phyloP scores from a whole-genome alignment of 2,797 vertebrate genomes.

The Fistularia tabacaria region DNA sequence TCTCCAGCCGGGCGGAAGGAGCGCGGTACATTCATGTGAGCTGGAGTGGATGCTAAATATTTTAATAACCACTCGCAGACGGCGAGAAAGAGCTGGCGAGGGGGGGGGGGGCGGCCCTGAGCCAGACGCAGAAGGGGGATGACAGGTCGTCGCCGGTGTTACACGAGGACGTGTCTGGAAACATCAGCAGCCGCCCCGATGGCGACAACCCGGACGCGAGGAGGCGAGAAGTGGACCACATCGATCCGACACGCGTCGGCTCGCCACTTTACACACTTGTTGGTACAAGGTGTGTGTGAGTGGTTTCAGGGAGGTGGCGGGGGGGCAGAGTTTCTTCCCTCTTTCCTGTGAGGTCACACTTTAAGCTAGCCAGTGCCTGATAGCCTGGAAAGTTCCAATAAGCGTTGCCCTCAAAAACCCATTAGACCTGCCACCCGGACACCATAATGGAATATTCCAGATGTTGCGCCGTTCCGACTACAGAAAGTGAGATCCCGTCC shows the following conservation, averaged over 20 bases:
- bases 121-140: constrained; percentile 34
- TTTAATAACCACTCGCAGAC: constrained; percentile 56
- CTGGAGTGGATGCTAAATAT: constrained; percentile 64
- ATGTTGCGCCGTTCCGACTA: too few relatives aligned
- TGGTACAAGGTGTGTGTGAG: constrained; percentile 48
- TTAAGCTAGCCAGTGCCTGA: not conserved
- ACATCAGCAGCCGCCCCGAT: constrained; percentile 38
- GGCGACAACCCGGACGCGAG: constrained; percentile 30
- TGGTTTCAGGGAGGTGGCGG: not conserved
- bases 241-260: constrained; percentile 23
- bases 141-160: constrained; percentile 46
- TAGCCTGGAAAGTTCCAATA: too few relatives aligned
- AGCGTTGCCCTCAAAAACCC: too few relatives aligned
- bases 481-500: not conserved
- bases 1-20: constrained; percentile 48
- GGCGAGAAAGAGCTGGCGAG: constrained; percentile 25
- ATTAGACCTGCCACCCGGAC: too few relatives aligned
- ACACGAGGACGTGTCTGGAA: constrained; percentile 54
- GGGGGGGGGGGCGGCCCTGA: constrained; percentile 19
- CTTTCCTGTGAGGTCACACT: constrained; percentile 11
- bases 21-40: constrained; percentile 33
- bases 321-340: constrained; percentile 4
- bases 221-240: constrained; percentile 24
- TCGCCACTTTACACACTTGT: constrained; percentile 45
- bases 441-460: too few relatives aligned